These are phyloP conservation scores for Cephus pygmeus DNA, from an alignment of 2,888 invertebrate species.

Conservation along the genomic window DNA sequence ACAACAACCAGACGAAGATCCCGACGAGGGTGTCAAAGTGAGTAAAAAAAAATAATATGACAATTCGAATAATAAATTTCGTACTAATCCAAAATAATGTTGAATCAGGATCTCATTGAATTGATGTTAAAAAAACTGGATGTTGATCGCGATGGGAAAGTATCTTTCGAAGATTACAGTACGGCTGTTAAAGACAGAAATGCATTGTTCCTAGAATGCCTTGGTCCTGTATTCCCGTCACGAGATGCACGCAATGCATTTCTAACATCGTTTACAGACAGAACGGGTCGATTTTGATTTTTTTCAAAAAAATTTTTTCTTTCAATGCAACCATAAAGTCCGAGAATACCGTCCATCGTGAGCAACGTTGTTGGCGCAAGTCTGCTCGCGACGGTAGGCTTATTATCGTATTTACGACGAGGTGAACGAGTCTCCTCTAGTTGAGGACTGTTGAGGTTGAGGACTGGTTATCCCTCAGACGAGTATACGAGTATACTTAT, in stretches of 20 bases:
- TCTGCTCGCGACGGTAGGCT: background rate
- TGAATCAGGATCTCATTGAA: conserved; percentile 69
- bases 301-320: background rate
- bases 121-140: conserved; percentile 71
- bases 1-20: conserved; percentile 70
- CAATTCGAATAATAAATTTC: background rate
- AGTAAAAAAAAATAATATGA: background rate
- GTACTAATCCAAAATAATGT: conserved; percentile 2
- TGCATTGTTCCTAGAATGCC: conserved; percentile 50
- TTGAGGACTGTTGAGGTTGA: background rate
- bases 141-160: conserved; percentile 70
- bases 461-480: background rate
- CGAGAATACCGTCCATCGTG: background rate
- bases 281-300: conserved; percentile 8
- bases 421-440: background rate
- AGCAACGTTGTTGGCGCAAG: background rate
- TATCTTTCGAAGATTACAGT: conserved; percentile 68
- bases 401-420: background rate
- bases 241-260: conserved; percentile 52
- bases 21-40: conserved; percentile 71
- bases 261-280: conserved; percentile 50
- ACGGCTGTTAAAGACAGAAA: conserved; percentile 64
- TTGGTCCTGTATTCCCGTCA: conserved; percentile 60
- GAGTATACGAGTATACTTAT: background rate
- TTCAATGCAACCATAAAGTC: background rate